phyloP scores from a whole-genome alignment of 1,140 invertebrate species.

The Mizuhopecten yessoensis region DNA sequence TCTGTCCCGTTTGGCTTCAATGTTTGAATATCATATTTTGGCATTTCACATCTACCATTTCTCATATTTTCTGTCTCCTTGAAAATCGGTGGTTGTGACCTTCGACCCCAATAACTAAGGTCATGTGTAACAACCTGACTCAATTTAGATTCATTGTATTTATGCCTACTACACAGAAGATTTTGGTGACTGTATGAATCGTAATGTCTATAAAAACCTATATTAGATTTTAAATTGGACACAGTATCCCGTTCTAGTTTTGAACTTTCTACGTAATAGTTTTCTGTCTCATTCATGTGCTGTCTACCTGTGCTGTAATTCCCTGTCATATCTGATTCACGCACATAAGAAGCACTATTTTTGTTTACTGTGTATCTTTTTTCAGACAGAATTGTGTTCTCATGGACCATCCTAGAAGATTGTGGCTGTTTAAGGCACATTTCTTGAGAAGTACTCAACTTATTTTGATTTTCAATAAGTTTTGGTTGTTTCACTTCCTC shows the following conservation, averaged over 20 bases:
- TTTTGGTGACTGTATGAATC: not conserved
- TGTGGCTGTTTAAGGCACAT: not conserved
- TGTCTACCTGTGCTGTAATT: not conserved
- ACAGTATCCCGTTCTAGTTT: not conserved
- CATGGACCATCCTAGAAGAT: not conserved
- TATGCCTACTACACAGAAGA: not conserved
- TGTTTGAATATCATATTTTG: not conserved
- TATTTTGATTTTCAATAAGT: not conserved
- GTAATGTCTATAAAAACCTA: not conserved
- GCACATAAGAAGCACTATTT: not conserved
- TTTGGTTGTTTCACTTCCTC: not conserved
- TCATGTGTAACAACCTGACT: not conserved
- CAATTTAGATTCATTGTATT: not conserved
- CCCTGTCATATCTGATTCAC: not conserved
- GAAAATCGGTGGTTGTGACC: too few relatives aligned
- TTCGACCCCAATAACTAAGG: not conserved
- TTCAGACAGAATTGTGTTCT: not conserved
- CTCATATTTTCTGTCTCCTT: not conserved
- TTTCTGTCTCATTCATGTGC: not conserved
- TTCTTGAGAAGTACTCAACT: not conserved
- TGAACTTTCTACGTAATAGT: not conserved
- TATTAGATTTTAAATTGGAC: not conserved
- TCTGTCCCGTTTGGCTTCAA: not conserved
- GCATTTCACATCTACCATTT: not conserved
- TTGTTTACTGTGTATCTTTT: not conserved